Evolutionary conservation across 2,888 invertebrate genomes (phyloP).

Genomic region (Leptinotarsa rubiginosa): DNA sequence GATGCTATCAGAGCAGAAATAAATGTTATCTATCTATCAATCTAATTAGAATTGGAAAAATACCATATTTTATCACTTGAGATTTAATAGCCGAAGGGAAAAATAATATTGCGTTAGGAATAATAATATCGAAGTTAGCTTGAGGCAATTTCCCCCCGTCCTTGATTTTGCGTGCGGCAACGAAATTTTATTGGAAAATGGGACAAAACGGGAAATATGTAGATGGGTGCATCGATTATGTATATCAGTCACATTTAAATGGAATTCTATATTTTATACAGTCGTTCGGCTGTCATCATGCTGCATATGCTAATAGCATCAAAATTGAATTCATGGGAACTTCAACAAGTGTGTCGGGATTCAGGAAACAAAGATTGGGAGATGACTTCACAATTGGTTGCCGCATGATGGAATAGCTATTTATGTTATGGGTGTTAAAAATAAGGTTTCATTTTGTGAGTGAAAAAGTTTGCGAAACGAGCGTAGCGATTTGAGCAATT

Average conservation of each 20-base stretch:
- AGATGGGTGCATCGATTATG: slow-evolving; percentile 24
- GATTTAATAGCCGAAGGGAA: too few relatives aligned
- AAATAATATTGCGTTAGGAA: too few relatives aligned
- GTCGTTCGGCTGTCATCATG: slow-evolving; percentile 24
- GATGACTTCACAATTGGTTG: neutral
- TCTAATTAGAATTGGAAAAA: too few relatives aligned
- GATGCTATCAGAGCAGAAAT: too few relatives aligned
- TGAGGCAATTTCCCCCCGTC: too few relatives aligned
- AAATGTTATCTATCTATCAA: too few relatives aligned
- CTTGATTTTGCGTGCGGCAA: neutral
- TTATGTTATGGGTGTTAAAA: too few relatives aligned
- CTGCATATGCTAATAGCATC: slow-evolving; percentile 27
- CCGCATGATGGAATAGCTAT: neutral
- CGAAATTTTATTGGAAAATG: neutral
- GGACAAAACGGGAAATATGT: slow-evolving; percentile 15
- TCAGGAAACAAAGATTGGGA: neutral
- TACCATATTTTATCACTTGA: too few relatives aligned
- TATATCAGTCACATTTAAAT: slow-evolving; percentile 27
- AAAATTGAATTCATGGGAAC: slow-evolving; percentile 31
- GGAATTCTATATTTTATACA: slow-evolving; percentile 29
- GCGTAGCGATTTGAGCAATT: too few relatives aligned
- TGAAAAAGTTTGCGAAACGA: too few relatives aligned
- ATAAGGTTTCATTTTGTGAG: too few relatives aligned
- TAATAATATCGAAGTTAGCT: too few relatives aligned
- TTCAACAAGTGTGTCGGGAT: slow-evolving; percentile 30